These are phyloP conservation scores for Periphyllus acericola DNA, from an alignment of 2,888 invertebrate species.

Conservation along the genomic window DNA sequence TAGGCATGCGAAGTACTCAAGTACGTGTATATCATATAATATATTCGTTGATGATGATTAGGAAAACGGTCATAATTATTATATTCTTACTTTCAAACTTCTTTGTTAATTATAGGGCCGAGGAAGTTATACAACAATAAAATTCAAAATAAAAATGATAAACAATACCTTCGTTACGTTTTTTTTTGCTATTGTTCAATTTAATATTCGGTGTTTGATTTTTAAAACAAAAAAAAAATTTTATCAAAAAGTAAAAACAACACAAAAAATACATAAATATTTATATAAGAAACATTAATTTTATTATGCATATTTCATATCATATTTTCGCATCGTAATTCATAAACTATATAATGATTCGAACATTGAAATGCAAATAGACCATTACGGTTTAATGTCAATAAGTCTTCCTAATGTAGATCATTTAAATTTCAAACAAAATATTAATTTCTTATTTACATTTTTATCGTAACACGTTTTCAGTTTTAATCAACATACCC, in stretches of 20 bases:
- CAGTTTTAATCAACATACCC: not conserved
- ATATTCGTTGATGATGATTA: not conserved
- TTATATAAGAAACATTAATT: not conserved
- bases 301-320: not conserved
- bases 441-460: conserved; percentile 24
- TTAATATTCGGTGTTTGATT: not conserved
- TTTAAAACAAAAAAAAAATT: conserved; percentile 3
- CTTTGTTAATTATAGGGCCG: conserved; percentile 15
- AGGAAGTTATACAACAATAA: not conserved
- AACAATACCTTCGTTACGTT: conserved; percentile 12
- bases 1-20: not conserved
- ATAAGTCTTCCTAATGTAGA: not conserved
- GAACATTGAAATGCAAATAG: conserved; percentile 41
- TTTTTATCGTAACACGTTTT: not conserved
- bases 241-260: not conserved
- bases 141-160: not conserved
- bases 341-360: not conserved
- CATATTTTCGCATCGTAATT: not conserved
- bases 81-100: conserved; percentile 10
- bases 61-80: conserved; percentile 10
- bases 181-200: not conserved
- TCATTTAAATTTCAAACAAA: not conserved
- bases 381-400: conserved; percentile 17
- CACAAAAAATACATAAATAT: not conserved
- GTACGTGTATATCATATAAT: not conserved